Evolutionary conservation across 1,140 invertebrate genomes (phyloP), one percentile per base, ranked within the genome.

Genomic region (Atta cephalotes): DNA sequence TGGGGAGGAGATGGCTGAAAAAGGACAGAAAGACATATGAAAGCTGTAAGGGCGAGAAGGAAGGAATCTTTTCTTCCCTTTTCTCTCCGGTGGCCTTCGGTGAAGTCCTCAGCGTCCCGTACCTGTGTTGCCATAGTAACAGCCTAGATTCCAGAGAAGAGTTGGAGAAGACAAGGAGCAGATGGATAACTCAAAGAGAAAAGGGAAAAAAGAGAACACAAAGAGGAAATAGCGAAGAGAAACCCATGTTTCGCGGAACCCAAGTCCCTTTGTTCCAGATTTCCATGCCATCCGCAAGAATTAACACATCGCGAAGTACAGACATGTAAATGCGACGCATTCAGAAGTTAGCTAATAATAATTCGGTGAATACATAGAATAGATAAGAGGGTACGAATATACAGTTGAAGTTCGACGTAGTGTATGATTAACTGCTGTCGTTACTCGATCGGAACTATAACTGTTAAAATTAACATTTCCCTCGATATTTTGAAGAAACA

Each of bases 111-210:
- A 25, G 39, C 31, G 70, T 76, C 62, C 21, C 6, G 28, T 91
- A 82, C 77, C 90, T 89, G 90, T 88, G 91, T 92, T 92, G 89
- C 91, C 88, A 91, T 60, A 91, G 91, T 88, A 92, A 92, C 89
- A 92, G 89, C 91, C 91, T 89, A 91, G 91, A 91, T 92, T 90
- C 87, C 63, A 87, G 81, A 85, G 84, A 74, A 72, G 70, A 87
- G 56, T 51, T 53, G 77, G 56, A 84, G 62, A 45, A 51, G 63
- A 70, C 9, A 70, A 60, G 77, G 70, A 84, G 72, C 60, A 62
- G 65, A 56, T 77, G 78, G 65, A 72, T 65, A 31, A 56, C 49
- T 81, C 31, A 25, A 51, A 45, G 6, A 58, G 31, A 76, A 60
- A 45, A 4, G 56, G 51, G 35, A 16, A 51, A 70, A 70, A 49